These are phyloP conservation scores for Zhuqinia jingwanae DNA, from an alignment of 2,888 invertebrate genomes.

Conservation along the genomic window DNA sequence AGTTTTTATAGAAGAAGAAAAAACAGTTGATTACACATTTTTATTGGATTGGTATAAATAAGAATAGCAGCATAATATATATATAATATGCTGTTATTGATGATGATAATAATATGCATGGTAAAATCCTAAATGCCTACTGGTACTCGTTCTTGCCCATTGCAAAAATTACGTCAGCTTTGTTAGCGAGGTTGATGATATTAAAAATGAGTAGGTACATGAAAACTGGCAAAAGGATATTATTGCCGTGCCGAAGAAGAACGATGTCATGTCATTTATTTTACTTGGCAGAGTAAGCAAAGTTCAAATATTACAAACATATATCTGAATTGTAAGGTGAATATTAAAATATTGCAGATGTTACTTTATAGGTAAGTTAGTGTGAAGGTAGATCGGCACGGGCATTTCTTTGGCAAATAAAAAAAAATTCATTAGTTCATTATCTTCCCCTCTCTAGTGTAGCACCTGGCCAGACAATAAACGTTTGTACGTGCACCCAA, in stretches of 20 bases:
- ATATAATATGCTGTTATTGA: background rate
- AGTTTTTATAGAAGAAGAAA: constrained; percentile 3
- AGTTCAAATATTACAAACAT: constrained; percentile 27
- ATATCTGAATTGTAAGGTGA: constrained; percentile 28
- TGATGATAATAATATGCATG: background rate
- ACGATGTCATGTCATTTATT: no score
- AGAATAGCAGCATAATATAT: background rate
- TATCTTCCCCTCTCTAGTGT: background rate
- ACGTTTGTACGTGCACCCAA: background rate
- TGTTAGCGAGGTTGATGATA: constrained; percentile 17
- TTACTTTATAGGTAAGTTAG: background rate
- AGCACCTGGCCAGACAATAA: constrained; percentile 19
- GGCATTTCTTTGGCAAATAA: constrained; percentile 21
- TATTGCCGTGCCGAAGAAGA: background rate
- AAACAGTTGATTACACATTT: constrained; percentile 33
- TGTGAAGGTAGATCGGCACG: background rate
- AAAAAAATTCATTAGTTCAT: constrained; percentile 42
- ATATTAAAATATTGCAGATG: constrained; percentile 17
- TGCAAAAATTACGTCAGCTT: background rate
- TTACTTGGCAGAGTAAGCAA: background rate
- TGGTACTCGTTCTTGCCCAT: background rate
- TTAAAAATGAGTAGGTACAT: constrained; percentile 1
- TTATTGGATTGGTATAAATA: background rate
- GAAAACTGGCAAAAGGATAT: background rate
- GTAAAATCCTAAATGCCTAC: background rate